Conservation (phyloP, 2,797 vertebrate species). For the Helarctos malayanus region DNA sequence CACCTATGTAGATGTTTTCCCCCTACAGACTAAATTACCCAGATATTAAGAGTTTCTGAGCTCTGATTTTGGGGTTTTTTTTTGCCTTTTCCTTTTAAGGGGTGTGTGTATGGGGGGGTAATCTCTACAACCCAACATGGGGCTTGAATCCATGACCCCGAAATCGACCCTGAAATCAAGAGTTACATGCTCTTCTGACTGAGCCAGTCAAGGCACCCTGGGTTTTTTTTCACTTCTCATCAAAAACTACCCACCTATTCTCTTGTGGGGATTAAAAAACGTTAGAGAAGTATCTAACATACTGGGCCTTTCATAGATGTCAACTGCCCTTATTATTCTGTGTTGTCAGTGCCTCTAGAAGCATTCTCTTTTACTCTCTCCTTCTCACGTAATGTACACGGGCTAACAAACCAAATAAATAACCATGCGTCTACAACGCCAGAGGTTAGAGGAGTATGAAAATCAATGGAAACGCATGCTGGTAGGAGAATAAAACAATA, state of each 20-base stretch:
- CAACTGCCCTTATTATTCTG: not conserved
- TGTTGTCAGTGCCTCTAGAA: not conserved
- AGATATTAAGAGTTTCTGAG: not conserved
- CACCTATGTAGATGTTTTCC: not conserved
- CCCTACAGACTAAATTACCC: not conserved
- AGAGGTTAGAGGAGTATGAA: not conserved
- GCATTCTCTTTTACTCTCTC: not conserved
- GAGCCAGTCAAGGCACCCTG: not conserved
- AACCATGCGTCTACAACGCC: not conserved
- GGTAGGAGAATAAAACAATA: not conserved
- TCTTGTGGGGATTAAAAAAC: conserved; percentile 2
- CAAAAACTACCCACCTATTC: not conserved
- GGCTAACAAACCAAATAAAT: conserved; percentile 20
- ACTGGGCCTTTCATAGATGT: not conserved
- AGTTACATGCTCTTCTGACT: not conserved
- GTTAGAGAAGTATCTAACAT: not conserved
- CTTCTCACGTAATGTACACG: not conserved
- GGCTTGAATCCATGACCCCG: not conserved
- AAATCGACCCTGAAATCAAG: not conserved
- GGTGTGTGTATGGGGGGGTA: not conserved
- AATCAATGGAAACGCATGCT: not conserved
- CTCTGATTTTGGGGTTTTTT: not conserved
- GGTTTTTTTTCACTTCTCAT: not conserved
- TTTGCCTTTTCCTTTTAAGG: not conserved
- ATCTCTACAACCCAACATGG: not conserved